phyloP scores from a whole-genome alignment of 2,113 vertebrate species.

The Xiphorhynchus elegans region DNA sequence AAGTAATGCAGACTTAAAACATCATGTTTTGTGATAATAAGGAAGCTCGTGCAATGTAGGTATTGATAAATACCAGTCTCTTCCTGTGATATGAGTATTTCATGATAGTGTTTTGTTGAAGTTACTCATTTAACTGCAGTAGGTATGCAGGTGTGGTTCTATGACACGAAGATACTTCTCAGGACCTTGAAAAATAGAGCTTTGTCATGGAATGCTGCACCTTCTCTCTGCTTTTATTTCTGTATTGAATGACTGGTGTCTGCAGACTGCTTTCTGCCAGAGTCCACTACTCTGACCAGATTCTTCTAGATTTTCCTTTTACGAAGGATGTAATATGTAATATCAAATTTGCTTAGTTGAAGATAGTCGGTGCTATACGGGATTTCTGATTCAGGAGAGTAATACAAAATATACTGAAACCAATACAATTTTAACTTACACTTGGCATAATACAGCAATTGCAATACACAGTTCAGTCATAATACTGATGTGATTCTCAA shows the following conservation, averaged over 20 bases:
- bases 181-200: not conserved
- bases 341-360: not conserved
- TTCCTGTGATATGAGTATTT: not conserved
- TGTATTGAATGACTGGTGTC: not conserved
- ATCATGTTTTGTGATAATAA: not conserved
- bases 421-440: not conserved
- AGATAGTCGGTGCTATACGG: not conserved
- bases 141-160: not conserved
- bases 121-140: not conserved
- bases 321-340: not conserved
- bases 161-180: not conserved
- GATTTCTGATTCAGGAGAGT: not conserved
- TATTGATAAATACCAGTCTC: not conserved
- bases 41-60: not conserved
- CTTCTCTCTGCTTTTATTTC: not conserved
- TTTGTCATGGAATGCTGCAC: not conserved
- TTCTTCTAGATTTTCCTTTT: not conserved
- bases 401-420: not conserved
- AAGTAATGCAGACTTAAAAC: not conserved
- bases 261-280: not conserved
- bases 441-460: not conserved
- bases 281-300: not conserved
- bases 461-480: not conserved
- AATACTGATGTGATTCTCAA: not conserved
- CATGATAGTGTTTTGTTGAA: not conserved